phyloP scores from a whole-genome alignment of 2,797 vertebrate genomes.

The Sebastes taczanowskii region DNA sequence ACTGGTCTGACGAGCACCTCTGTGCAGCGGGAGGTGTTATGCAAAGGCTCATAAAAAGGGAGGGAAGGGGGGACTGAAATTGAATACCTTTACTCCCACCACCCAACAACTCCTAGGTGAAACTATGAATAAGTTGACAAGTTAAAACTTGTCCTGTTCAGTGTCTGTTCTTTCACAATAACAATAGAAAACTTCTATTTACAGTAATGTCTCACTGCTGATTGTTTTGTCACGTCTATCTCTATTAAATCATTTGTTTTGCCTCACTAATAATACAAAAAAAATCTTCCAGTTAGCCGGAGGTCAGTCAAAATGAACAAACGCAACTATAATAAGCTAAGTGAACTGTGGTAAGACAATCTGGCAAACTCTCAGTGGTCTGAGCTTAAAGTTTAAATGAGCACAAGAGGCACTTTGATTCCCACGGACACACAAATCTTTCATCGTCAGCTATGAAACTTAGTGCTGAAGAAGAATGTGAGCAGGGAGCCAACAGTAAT shows the following conservation, averaged over 20 bases:
- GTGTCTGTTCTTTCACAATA: background rate
- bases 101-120: slow-evolving; percentile 5
- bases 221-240: background rate
- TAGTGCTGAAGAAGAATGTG: slow-evolving; percentile 27
- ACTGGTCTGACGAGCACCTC: slow-evolving; percentile 63
- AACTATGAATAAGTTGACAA: slow-evolving; percentile 17
- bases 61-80: slow-evolving; percentile 58
- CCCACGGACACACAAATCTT: slow-evolving; percentile 8
- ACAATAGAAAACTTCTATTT: background rate
- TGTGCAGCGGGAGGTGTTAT: slow-evolving; percentile 38
- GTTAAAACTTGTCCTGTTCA: slow-evolving; percentile 26
- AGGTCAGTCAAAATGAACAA: background rate
- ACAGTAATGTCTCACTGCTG: background rate
- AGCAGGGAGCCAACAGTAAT: slow-evolving; percentile 40
- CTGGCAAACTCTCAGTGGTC: slow-evolving; percentile 12
- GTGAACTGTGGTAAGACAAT: slow-evolving; percentile 10
- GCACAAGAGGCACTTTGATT: slow-evolving; percentile 27
- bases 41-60: slow-evolving; percentile 34
- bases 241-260: background rate
- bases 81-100: slow-evolving; percentile 44
- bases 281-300: background rate
- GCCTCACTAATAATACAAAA: background rate
- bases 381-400: background rate
- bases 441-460: slow-evolving; percentile 1
- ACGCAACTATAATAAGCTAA: slow-evolving; percentile 5